Evolutionary conservation across 1,140 invertebrate species (phyloP).

Genomic region (honey bee (Apis mellifera)): DNA sequence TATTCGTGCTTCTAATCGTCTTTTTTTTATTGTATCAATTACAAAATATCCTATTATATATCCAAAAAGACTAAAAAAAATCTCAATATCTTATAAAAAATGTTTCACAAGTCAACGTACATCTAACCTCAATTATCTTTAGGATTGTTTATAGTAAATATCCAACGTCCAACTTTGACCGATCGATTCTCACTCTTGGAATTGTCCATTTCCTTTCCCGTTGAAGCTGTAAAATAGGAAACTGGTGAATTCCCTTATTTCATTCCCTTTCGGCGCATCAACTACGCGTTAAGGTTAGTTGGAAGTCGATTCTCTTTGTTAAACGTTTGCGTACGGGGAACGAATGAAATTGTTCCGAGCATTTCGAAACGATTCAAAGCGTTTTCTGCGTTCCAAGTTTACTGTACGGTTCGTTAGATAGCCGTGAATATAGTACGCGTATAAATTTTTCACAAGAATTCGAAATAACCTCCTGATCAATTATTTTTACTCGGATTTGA

Average conservation of each 20-base stretch:
- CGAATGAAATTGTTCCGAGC: not conserved
- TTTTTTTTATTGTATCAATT: too few species aligned
- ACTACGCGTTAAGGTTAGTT: not conserved
- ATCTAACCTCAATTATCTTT: not conserved
- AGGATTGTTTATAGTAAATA: constrained; percentile 9
- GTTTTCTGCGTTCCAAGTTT: not conserved
- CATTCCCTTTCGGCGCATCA: not conserved
- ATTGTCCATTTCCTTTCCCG: not conserved
- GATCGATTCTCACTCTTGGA: constrained; percentile 25
- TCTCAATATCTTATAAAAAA: too few species aligned
- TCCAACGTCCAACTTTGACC: not conserved
- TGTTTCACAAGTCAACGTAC: not conserved
- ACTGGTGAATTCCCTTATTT: not conserved
- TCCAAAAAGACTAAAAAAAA: too few species aligned
- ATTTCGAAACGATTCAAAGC: not conserved
- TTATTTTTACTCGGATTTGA: not conserved
- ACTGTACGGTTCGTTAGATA: not conserved
- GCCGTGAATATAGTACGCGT: not conserved
- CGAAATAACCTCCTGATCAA: not conserved
- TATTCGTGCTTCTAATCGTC: too few species aligned
- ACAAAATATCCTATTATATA: too few species aligned
- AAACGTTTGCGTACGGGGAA: not conserved
- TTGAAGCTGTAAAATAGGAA: not conserved
- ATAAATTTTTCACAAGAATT: not conserved
- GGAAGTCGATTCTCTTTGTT: not conserved